phyloP scores from a whole-genome alignment of 2,797 vertebrate genomes.

The Gila robusta region DNA sequence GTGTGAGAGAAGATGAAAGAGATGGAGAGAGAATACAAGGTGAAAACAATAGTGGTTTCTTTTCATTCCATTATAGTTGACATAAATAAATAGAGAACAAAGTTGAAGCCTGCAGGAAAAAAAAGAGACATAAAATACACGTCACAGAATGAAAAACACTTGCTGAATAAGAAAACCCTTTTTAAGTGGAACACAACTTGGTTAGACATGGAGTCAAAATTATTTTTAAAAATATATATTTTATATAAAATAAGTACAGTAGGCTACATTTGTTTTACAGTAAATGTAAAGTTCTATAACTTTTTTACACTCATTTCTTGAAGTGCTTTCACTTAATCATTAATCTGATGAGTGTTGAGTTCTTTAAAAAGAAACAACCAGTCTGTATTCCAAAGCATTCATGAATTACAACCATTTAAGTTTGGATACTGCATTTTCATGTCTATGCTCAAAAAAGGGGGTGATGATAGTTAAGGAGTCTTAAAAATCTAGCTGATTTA shows the following conservation, averaged over 20 bases:
- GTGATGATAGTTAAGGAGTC: not conserved
- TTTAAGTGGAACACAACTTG: not conserved
- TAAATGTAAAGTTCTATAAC: not conserved
- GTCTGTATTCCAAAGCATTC: not conserved
- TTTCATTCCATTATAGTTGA: not conserved
- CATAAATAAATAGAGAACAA: conserved; percentile 7
- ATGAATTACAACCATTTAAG: not conserved
- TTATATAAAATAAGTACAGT: not conserved
- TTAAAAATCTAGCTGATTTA: not conserved
- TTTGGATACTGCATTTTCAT: not conserved
- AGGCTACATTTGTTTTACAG: not conserved
- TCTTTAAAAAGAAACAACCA: not conserved
- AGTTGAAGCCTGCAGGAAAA: conserved; percentile 10
- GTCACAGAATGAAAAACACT: not conserved
- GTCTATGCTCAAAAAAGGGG: not conserved
- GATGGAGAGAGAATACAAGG: not conserved
- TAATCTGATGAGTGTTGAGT: not conserved
- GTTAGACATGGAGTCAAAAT: not conserved
- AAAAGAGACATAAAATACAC: not conserved
- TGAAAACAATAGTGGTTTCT: conserved; percentile 5
- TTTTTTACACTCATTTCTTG: not conserved
- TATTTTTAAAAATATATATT: not conserved
- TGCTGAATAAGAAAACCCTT: not conserved
- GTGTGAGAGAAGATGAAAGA: conserved; percentile 28
- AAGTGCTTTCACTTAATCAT: not conserved